A percentile compares a stretch with the other conserved stretches of the same genome.
Evolutionary conservation across 2,888 invertebrate species (phyloP).

Genomic region (Coelogynopora nodosa): DNA sequence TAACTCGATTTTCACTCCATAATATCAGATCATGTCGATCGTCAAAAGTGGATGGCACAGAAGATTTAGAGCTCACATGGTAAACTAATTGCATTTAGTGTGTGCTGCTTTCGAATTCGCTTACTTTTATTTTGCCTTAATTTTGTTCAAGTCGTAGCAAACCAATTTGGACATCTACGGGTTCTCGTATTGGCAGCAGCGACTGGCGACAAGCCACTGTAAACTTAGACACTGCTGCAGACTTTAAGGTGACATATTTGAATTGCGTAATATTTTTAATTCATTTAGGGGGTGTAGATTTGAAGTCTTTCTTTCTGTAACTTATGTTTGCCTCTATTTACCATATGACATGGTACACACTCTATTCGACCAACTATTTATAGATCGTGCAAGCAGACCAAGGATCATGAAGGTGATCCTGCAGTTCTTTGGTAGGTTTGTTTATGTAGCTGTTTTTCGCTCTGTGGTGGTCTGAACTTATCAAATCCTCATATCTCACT

Average conservation of each 20-base stretch:
- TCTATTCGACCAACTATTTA: not conserved
- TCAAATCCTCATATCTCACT: not conserved
- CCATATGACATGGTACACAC: not conserved
- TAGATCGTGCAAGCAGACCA: slow-evolving; percentile 40
- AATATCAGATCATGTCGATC: not conserved
- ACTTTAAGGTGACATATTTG: slow-evolving; percentile 20
- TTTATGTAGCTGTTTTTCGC: not conserved
- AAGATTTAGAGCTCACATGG: slow-evolving; percentile 18
- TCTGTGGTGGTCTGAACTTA: not conserved
- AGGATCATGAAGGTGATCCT: slow-evolving; percentile 6
- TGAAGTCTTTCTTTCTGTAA: not conserved
- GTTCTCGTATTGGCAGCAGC: not conserved
- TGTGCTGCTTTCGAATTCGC: not conserved
- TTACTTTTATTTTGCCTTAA: not conserved
- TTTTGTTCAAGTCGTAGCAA: slow-evolving; percentile 35
- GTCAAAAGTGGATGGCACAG: not conserved
- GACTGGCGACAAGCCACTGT: slow-evolving; percentile 20
- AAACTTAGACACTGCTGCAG: not conserved
- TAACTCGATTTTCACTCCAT: not conserved
- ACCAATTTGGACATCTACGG: slow-evolving; percentile 39
- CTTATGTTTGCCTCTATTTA: not conserved
- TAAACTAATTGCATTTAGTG: not conserved
- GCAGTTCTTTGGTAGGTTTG: slow-evolving; percentile 13
- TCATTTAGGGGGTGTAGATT: not conserved
- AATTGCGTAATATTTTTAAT: not conserved